Evolutionary conservation across 2,113 vertebrate genomes (phyloP).

Genomic region (Bothrops jararaca): DNA sequence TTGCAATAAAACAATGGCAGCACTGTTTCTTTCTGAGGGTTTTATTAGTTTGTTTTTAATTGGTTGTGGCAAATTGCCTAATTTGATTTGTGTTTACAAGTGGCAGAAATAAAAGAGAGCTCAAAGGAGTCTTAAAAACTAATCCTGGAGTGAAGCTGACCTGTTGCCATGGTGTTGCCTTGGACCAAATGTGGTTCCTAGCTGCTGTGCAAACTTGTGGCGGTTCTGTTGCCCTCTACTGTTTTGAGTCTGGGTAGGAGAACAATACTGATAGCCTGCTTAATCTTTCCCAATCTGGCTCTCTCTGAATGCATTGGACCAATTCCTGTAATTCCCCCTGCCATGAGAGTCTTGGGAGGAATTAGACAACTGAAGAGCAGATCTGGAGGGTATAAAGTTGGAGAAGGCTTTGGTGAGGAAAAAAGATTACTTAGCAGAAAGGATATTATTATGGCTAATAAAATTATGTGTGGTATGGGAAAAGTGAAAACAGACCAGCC

Average conservation of each 20-base stretch:
- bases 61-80: not conserved
- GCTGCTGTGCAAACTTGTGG: not conserved
- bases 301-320: not conserved
- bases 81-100: conserved; percentile 7
- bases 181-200: not conserved
- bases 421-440: not conserved
- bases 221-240: not conserved
- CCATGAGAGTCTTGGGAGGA: not conserved
- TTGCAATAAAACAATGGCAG: rapidly evolving
- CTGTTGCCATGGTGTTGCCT: not conserved
- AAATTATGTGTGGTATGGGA: not conserved
- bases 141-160: not conserved
- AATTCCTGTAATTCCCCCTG: not conserved
- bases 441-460: not conserved
- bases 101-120: conserved; percentile 1
- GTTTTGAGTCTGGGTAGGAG: not conserved
- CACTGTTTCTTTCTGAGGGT: not conserved
- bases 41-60: not conserved
- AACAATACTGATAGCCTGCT: not conserved
- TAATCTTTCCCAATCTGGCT: not conserved
- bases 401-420: not conserved
- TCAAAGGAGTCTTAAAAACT: not conserved
- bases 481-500: not conserved
- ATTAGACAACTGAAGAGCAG: not conserved
- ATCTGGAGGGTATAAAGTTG: not conserved